Conservation (phyloP, 1,140 invertebrate species). For the Drosophila watanabei region DNA sequence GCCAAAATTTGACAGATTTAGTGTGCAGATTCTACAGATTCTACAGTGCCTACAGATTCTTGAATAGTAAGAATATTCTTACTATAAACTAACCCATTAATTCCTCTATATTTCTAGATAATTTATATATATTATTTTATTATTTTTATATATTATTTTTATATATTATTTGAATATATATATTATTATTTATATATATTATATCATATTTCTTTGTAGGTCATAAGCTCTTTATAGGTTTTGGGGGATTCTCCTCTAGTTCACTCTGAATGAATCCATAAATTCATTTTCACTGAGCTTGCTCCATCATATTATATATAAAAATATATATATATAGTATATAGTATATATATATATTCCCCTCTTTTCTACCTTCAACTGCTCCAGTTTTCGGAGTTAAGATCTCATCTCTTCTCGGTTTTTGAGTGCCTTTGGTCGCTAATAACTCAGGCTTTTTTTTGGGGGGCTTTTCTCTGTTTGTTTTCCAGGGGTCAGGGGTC, state of each 20-base stretch:
- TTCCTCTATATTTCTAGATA: no score
- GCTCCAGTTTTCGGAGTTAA: constrained; percentile 37
- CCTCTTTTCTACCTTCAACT: constrained; percentile 19
- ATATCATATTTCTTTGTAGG: neutral
- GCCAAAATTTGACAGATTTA: neutral
- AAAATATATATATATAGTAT: neutral
- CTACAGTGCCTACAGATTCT: neutral
- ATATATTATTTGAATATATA: no score
- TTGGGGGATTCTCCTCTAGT: neutral
- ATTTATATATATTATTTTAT: neutral
- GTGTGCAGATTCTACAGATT: neutral
- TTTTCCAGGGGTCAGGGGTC: constrained; percentile 64
- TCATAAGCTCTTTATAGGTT: constrained; percentile 3
- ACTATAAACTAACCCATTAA: no score
- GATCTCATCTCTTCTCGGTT: constrained; percentile 38
- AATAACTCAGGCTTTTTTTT: constrained; percentile 37
- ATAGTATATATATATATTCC: neutral
- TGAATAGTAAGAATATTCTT: neutral
- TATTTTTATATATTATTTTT: no score
- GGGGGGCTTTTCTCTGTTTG: constrained; percentile 36
- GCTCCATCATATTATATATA: neutral
- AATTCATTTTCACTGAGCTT: constrained; percentile 8
- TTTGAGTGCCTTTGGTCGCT: constrained; percentile 25
- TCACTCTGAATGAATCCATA: neutral
- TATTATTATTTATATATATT: neutral